phyloP scores from a whole-genome alignment of 2,113 vertebrate genomes.

The Pantherophis guttatus region DNA sequence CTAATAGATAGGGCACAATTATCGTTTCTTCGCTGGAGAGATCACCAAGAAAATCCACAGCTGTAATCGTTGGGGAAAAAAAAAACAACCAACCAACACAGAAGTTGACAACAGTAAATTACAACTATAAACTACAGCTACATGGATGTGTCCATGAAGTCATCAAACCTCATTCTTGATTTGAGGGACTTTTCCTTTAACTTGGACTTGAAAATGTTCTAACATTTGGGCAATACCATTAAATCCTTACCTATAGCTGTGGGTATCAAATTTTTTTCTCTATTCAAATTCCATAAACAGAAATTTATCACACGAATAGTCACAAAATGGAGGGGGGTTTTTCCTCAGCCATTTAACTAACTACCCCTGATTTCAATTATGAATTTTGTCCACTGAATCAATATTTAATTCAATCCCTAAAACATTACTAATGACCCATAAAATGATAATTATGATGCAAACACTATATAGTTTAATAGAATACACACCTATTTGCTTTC shows the following conservation, averaged over 20 bases:
- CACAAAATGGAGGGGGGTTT: not conserved
- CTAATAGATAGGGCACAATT: not conserved
- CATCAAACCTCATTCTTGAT: not conserved
- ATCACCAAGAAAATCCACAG: not conserved
- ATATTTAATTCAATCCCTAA: rapidly evolving
- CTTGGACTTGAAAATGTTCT: not conserved
- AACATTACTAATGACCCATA: not conserved
- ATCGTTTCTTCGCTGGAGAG: not conserved
- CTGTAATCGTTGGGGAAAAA: not conserved
- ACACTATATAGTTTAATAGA: not conserved
- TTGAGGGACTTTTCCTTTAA: not conserved
- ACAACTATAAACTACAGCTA: not conserved
- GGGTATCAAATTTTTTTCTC: not conserved
- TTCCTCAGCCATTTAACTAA: not conserved
- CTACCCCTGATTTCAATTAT: not conserved
- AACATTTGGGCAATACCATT: not conserved
- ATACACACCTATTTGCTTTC: not conserved
- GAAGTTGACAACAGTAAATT: not conserved
- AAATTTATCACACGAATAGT: not conserved
- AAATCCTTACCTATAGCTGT: not conserved
- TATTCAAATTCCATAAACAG: not conserved
- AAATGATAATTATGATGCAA: not conserved
- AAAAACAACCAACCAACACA: not conserved
- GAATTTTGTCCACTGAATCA: not conserved
- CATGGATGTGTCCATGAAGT: not conserved